Evolutionary conservation across 2,113 vertebrate genomes (phyloP).

Genomic region (Pomatostomus ruficeps): DNA sequence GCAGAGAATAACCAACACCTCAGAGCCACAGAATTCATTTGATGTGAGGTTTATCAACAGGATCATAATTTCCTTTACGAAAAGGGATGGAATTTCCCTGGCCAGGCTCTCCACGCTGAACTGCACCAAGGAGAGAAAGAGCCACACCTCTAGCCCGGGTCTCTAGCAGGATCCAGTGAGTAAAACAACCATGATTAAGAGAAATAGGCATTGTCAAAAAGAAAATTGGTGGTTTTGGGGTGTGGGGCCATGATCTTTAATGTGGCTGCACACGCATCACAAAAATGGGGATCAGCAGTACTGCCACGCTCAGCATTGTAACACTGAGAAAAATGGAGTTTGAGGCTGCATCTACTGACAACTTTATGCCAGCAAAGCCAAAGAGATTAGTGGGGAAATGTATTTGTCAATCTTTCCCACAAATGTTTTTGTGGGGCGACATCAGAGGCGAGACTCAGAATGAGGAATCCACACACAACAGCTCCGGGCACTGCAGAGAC

Average conservation of each 20-base stretch:
- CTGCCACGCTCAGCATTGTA: not conserved
- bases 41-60: not conserved
- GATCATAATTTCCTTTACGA: not conserved
- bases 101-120: not conserved
- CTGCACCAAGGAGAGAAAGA: not conserved
- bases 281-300: not conserved
- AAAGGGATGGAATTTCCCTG: not conserved
- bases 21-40: not conserved
- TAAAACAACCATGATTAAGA: not conserved
- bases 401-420: not conserved
- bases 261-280: rapidly evolving
- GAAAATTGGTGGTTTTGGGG: rapidly evolving
- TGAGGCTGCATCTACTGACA: not conserved
- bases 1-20: not conserved
- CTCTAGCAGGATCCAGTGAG: not conserved
- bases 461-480: not conserved
- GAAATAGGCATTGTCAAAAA: not conserved
- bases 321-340: not conserved
- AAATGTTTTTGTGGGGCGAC: not conserved
- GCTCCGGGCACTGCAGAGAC: not conserved
- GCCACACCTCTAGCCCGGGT: not conserved
- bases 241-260: not conserved
- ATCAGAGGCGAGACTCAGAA: not conserved
- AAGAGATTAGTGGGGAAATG: not conserved
- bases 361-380: not conserved